Percentiles rank a stretch among this genome's conserved stretches.
These are phyloP conservation scores for roundworm (Caenorhabditis elegans) DNA, from an alignment of 1,140 invertebrate genomes.

Conservation along the genomic window DNA sequence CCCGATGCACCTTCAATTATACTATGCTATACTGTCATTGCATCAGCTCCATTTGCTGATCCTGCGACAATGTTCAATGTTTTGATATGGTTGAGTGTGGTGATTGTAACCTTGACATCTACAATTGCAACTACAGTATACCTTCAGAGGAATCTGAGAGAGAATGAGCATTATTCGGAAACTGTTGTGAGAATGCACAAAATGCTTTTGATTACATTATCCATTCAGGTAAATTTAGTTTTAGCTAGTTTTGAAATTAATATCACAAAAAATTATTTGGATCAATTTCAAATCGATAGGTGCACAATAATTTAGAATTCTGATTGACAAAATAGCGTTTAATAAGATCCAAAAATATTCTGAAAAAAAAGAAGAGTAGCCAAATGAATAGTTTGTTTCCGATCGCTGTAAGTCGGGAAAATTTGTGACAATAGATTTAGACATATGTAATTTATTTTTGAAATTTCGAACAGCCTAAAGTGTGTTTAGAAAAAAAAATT, in stretches of 20 bases:
- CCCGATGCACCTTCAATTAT: neutral
- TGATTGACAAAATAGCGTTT: too few species aligned
- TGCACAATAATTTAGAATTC: too few species aligned
- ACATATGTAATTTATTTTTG: too few species aligned
- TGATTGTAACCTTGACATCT: neutral
- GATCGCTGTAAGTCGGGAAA: too few species aligned
- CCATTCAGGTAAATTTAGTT: neutral
- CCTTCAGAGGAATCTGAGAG: neutral
- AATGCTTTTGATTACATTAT: neutral
- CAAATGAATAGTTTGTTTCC: too few species aligned
- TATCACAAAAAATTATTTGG: too few species aligned
- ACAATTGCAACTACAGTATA: neutral
- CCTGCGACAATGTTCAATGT: neutral
- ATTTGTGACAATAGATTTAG: too few species aligned
- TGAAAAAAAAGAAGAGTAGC: too few species aligned
- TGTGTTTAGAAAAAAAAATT: too few species aligned
- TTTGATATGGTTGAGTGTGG: neutral
- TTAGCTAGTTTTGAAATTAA: neutral
- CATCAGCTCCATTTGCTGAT: neutral
- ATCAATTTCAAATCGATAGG: too few species aligned
- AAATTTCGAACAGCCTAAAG: too few species aligned
- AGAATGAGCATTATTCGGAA: neutral
- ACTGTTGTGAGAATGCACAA: neutral
- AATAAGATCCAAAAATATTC: too few species aligned
- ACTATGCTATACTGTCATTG: neutral